Percentiles rank a stretch among this genome's conserved stretches.
Evolutionary conservation across 2,888 invertebrate species (phyloP).

Genomic region (Tupiocoris notatus): DNA sequence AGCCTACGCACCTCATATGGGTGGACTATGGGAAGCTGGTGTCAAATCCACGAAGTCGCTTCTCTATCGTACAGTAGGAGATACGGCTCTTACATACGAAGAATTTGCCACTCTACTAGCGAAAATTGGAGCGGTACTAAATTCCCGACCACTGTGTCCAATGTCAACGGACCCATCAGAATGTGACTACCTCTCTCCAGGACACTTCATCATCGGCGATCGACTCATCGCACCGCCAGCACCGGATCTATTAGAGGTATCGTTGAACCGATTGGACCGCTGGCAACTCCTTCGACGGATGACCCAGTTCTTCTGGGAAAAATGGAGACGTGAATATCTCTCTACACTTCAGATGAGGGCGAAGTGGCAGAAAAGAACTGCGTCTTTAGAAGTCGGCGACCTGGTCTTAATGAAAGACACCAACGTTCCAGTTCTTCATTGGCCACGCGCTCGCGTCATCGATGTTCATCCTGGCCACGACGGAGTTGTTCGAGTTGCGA

Average conservation of each 20-base stretch:
- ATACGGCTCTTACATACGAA: constrained; percentile 49
- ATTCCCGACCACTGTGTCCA: constrained; percentile 51
- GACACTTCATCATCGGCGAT: constrained; percentile 51
- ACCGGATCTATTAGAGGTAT: constrained; percentile 45
- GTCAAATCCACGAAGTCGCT: constrained; percentile 51
- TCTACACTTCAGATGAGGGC: constrained; percentile 49
- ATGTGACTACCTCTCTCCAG: constrained; percentile 51
- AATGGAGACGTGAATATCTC: constrained; percentile 51
- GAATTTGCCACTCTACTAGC: constrained; percentile 50
- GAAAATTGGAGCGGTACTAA: constrained; percentile 51
- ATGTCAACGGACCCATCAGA: constrained; percentile 49
- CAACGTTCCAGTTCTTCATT: constrained; percentile 48
- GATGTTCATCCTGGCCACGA: constrained; percentile 50
- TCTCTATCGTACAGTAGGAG: constrained; percentile 47
- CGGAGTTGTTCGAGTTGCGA: constrained; percentile 49
- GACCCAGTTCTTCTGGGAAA: too few relatives aligned
- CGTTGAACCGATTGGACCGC: constrained; percentile 45
- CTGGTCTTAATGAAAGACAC: constrained; percentile 51
- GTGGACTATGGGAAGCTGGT: constrained; percentile 51
- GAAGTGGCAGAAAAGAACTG: constrained; percentile 49
- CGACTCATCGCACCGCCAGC: constrained; percentile 48
- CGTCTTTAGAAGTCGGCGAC: constrained; percentile 45
- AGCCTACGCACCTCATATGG: constrained; percentile 50
- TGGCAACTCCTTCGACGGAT: too few relatives aligned
- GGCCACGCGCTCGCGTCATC: constrained; percentile 49